phyloP scores from a whole-genome alignment of 1,140 invertebrate species.

The Harlomillsia oculata region DNA sequence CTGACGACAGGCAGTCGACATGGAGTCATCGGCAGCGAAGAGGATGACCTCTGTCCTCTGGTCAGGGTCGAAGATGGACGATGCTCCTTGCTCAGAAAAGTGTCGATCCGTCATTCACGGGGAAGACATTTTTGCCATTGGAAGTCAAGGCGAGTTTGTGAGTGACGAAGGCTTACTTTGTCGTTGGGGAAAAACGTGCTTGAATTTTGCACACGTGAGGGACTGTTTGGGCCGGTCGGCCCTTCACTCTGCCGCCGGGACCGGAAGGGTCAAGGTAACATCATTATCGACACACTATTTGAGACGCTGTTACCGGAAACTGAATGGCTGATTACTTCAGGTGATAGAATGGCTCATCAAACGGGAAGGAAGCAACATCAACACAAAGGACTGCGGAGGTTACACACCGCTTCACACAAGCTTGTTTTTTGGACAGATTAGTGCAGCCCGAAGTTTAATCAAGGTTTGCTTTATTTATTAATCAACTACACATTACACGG shows the following conservation, averaged over 20 bases:
- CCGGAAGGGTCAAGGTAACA: conserved; percentile 45
- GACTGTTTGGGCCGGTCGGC: conserved; percentile 51
- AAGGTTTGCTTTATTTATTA: conserved; percentile 41
- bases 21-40: too few relatives aligned
- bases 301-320: not conserved
- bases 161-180: conserved; percentile 47
- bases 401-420: conserved; percentile 65
- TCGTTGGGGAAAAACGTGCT: conserved; percentile 50
- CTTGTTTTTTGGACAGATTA: conserved; percentile 64
- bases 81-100: conserved; percentile 31
- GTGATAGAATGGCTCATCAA: conserved; percentile 57
- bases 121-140: conserved; percentile 44
- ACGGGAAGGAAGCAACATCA: conserved; percentile 50
- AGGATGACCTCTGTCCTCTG: too few relatives aligned
- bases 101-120: conserved; percentile 54
- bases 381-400: conserved; percentile 60
- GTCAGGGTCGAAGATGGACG: not conserved
- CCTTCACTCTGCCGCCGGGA: conserved; percentile 58
- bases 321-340: conserved; percentile 33
- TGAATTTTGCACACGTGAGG: conserved; percentile 45
- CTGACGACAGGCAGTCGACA: too few relatives aligned
- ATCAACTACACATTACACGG: not conserved
- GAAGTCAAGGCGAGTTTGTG: conserved; percentile 54
- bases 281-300: not conserved
- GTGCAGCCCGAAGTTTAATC: conserved; percentile 52